Percentiles rank a stretch among this genome's conserved stretches.
phyloP scores from a whole-genome alignment of 2,888 invertebrate species.

The Eupithecia inturbata region DNA sequence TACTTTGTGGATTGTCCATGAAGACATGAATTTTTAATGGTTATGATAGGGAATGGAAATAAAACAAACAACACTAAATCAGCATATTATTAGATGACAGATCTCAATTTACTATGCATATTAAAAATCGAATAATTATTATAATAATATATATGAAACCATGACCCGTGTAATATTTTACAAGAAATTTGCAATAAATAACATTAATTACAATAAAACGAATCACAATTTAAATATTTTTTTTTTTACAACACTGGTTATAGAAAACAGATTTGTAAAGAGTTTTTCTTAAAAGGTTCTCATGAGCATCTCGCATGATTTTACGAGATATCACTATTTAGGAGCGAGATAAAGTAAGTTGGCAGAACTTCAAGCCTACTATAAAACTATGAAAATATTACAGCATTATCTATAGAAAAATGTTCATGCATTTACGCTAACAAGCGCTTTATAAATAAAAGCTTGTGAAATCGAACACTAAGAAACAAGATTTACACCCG shows the following conservation, averaged over 20 bases:
- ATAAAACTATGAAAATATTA: constrained; percentile 63
- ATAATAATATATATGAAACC: constrained; percentile 10
- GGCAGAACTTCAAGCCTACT: constrained; percentile 56
- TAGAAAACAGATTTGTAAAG: constrained; percentile 22
- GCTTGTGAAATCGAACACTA: neutral
- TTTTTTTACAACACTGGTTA: constrained; percentile 25
- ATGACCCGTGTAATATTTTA: constrained; percentile 13
- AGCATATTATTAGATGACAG: constrained; percentile 12
- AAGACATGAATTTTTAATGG: constrained; percentile 4
- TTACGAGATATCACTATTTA: constrained; percentile 53
- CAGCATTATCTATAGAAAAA: constrained; percentile 23
- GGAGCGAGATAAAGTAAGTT: constrained; percentile 56
- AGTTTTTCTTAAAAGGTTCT: constrained; percentile 21
- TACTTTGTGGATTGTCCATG: neutral
- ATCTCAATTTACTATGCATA: constrained; percentile 5
- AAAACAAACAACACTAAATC: constrained; percentile 21
- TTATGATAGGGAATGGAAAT: constrained; percentile 11
- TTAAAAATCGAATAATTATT: constrained; percentile 7
- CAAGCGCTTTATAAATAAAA: constrained; percentile 10
- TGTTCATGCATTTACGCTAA: constrained; percentile 5
- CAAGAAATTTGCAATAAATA: constrained; percentile 21
- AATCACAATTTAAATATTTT: constrained; percentile 17
- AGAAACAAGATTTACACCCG: neutral
- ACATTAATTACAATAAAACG: constrained; percentile 21
- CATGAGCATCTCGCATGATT: constrained; percentile 49